These are phyloP conservation scores for Helobdella robusta DNA, from an alignment of 2,888 invertebrate genomes.

Conservation along the genomic window DNA sequence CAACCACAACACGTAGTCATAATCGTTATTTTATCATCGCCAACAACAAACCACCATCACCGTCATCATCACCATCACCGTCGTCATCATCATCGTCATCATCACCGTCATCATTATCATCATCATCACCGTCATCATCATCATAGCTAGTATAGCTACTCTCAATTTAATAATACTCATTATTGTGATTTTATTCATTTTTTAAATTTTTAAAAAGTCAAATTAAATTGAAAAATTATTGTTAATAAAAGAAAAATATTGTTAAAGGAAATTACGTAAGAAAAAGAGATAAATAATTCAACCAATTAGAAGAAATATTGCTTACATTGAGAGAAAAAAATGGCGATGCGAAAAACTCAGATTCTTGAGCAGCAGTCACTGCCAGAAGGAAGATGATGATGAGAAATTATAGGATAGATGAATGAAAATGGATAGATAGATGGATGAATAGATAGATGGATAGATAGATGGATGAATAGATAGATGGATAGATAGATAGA, in stretches of 20 bases:
- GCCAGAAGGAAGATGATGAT: too few relatives aligned
- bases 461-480: neutral
- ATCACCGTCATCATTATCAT: slow-evolving; percentile 20
- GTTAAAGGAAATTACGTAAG: too few relatives aligned
- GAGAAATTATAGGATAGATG: too few relatives aligned
- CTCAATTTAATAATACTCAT: neutral
- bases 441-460: neutral
- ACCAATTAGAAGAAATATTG: too few relatives aligned
- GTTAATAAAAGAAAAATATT: neutral
- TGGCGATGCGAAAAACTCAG: too few relatives aligned
- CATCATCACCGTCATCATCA: slow-evolving; percentile 12
- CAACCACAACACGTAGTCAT: too few relatives aligned
- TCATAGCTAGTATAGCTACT: neutral
- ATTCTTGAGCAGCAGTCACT: too few relatives aligned
- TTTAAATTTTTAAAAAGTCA: neutral
- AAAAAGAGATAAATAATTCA: too few relatives aligned
- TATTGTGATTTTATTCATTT: neutral
- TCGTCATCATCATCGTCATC: slow-evolving; percentile 21
- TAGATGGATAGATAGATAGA: neutral
- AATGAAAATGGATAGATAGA: neutral
- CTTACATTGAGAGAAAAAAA: too few relatives aligned
- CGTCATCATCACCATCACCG: slow-evolving; percentile 20
- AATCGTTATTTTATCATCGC: slow-evolving; percentile 25
- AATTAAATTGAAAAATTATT: neutral
- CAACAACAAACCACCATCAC: slow-evolving; percentile 25